Percentiles rank a stretch among this genome's conserved stretches.
phyloP scores from a whole-genome alignment of 64 coral and sea anemone species.

The Montipora capricornis region DNA sequence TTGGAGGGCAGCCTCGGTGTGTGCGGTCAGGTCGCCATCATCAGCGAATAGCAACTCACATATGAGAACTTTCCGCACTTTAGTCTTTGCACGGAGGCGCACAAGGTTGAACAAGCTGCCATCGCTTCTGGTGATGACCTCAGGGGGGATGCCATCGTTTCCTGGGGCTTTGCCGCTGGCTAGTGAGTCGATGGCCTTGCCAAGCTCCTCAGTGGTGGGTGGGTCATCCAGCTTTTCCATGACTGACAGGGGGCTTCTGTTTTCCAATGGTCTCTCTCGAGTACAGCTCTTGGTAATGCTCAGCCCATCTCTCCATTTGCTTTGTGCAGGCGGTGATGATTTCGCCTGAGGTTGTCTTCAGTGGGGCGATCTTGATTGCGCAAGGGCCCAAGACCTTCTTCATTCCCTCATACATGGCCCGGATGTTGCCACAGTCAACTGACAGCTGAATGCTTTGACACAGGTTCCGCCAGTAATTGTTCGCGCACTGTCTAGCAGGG shows the following conservation, averaged over 20 bases:
- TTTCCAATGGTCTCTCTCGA: background rate
- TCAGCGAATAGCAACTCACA: constrained; percentile 23
- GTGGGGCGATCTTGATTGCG: constrained; percentile 14
- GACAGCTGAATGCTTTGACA: background rate
- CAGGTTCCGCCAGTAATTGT: no score
- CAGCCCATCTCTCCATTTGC: constrained; percentile 27
- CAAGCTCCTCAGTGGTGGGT: constrained; percentile 20
- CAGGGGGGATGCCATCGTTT: constrained; percentile 25
- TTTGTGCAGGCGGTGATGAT: constrained; percentile 4
- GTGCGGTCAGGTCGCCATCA: background rate
- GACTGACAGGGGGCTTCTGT: constrained; percentile 15
- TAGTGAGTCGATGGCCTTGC: constrained; percentile 12
- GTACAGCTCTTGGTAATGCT: constrained; percentile 46
- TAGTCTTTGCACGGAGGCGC: background rate
- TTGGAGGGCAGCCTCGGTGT: background rate
- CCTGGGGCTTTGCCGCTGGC: constrained; percentile 40
- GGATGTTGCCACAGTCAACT: constrained; percentile 39
- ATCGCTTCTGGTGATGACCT: constrained; percentile 15
- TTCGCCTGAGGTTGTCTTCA: background rate
- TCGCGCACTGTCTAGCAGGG: no score
- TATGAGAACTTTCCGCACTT: background rate
- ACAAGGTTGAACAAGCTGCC: constrained; percentile 24
- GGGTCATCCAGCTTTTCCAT: constrained; percentile 26
- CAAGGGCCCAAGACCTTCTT: constrained; percentile 31
- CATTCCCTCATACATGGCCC: constrained; percentile 2